Evolutionary conservation across 2,888 invertebrate species (phyloP).

Genomic region (Leptinotarsa rubiginosa): DNA sequence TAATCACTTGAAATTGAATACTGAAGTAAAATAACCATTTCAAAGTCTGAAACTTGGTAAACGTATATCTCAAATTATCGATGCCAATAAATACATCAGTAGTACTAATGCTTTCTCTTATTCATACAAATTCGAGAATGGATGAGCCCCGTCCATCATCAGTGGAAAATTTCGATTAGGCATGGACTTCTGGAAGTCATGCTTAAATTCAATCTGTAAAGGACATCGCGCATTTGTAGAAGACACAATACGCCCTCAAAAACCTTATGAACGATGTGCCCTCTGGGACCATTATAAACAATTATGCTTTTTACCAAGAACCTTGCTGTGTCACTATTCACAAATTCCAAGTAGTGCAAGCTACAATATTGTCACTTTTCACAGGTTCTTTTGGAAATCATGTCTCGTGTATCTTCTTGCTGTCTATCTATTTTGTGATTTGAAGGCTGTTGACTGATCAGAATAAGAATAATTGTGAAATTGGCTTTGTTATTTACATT

Average conservation of each 20-base stretch:
- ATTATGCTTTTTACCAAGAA: conserved; percentile 44
- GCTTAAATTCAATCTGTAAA: conserved; percentile 7
- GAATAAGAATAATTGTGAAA: not conserved
- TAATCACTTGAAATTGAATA: too few species aligned
- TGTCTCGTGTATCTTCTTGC: conserved; percentile 12
- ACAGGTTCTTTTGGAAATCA: not conserved
- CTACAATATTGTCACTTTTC: conserved; percentile 20
- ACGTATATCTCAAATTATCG: conserved; percentile 5
- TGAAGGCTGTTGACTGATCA: conserved; percentile 16
- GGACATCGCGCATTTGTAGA: conserved; percentile 8
- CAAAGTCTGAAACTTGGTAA: not conserved
- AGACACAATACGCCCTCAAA: conserved; percentile 45
- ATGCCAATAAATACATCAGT: conserved; percentile 27
- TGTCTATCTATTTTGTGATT: conserved; percentile 9
- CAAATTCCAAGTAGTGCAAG: conserved; percentile 41
- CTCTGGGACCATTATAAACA: conserved; percentile 49
- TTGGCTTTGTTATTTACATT: not conserved
- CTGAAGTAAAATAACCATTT: not conserved
- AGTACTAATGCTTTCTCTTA: conserved; percentile 13
- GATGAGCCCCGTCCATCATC: conserved; percentile 17
- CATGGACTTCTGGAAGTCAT: conserved; percentile 19
- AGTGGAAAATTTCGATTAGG: conserved; percentile 24
- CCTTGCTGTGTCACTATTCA: conserved; percentile 40
- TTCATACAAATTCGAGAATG: conserved; percentile 4
- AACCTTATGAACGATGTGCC: conserved; percentile 53